Evolutionary conservation across 2,888 invertebrate genomes (phyloP).

Genomic region (Parnassius mnemosyne): DNA sequence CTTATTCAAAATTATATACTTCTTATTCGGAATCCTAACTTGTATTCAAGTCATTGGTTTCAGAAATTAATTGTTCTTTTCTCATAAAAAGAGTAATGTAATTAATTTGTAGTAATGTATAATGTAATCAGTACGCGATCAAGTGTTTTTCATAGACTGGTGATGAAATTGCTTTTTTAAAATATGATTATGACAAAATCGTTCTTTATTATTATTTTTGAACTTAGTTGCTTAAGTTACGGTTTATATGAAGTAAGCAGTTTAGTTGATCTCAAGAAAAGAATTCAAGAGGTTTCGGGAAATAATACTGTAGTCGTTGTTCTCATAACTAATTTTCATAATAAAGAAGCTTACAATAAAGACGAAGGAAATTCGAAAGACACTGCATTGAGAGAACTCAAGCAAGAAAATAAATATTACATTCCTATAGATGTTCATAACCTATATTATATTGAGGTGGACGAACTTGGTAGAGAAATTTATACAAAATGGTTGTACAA

Average conservation of each 20-base stretch:
- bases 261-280: slow-evolving; percentile 20
- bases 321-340: not conserved
- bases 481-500: slow-evolving; percentile 30
- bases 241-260: slow-evolving; percentile 19
- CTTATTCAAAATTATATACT: no score
- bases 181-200: slow-evolving; percentile 10
- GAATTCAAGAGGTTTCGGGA: slow-evolving; percentile 12
- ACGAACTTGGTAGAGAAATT: slow-evolving; percentile 23
- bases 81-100: no score
- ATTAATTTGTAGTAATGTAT: no score
- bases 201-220: slow-evolving; percentile 9
- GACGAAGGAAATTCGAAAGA: not conserved
- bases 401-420: not conserved
- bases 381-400: slow-evolving; percentile 1
- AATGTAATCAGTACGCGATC: no score
- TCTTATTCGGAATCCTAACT: no score
- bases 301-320: slow-evolving; percentile 5
- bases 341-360: not conserved
- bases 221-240: slow-evolving; percentile 5
- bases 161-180: not conserved
- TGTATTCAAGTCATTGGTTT: no score
- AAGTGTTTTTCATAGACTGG: no score
- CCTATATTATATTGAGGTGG: slow-evolving; percentile 31
- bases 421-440: slow-evolving; percentile 17
- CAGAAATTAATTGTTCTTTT: no score